A percentile compares a stretch with the other conserved stretches of the same genome.
These are phyloP conservation scores for Pangasius djambal DNA, from an alignment of 2,797 vertebrate species.

Conservation along the genomic window DNA sequence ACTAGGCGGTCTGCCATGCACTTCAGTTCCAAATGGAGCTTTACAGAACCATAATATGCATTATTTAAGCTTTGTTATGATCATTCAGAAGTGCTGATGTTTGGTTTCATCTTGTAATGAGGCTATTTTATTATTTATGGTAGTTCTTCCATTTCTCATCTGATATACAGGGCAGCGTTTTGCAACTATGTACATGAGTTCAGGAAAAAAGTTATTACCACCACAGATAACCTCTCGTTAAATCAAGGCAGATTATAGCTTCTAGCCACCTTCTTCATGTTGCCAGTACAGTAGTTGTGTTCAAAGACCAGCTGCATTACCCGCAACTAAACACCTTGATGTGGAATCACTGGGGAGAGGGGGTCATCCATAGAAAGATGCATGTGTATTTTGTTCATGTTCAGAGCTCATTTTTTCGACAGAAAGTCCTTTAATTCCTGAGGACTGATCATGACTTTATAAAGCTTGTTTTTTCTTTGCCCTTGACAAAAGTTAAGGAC, in stretches of 20 bases:
- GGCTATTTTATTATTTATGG: slow-evolving; percentile 30
- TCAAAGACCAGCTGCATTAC: background rate
- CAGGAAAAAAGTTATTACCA: slow-evolving; percentile 1
- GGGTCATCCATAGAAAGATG: background rate
- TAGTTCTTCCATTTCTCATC: background rate
- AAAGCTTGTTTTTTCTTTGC: background rate
- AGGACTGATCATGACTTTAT: background rate
- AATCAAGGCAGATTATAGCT: background rate
- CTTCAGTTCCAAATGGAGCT: background rate
- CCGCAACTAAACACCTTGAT: background rate
- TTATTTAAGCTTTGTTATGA: slow-evolving; percentile 16
- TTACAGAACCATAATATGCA: background rate
- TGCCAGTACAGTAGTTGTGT: background rate
- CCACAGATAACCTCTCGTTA: background rate
- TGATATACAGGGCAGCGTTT: slow-evolving; percentile 1
- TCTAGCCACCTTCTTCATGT: background rate
- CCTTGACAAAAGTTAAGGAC: background rate
- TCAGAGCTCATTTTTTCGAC: background rate
- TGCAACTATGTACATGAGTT: background rate
- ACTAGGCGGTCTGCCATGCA: background rate
- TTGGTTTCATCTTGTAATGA: slow-evolving; percentile 3
- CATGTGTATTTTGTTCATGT: background rate
- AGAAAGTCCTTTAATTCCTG: background rate
- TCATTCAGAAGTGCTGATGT: slow-evolving; percentile 3
- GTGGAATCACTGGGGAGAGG: background rate